These are phyloP conservation scores for Sylvia atricapilla DNA, from an alignment of 2,113 vertebrate genomes.

Conservation along the genomic window DNA sequence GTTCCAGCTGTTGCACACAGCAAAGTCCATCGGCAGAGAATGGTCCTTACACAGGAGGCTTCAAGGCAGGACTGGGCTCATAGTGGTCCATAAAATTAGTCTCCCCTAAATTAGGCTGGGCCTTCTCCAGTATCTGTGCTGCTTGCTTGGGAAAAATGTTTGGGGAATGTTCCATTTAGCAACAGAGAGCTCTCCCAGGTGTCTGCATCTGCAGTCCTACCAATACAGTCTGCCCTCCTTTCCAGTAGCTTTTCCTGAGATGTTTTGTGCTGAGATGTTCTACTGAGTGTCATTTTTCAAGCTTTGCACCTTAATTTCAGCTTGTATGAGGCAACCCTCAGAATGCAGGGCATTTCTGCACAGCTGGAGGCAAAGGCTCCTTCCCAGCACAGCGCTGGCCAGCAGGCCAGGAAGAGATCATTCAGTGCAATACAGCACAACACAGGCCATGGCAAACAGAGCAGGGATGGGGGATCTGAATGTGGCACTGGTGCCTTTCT, in stretches of 20 bases:
- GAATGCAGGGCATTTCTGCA: neutral
- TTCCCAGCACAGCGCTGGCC: fast-evolving
- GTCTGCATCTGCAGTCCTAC: neutral
- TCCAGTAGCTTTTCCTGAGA: neutral
- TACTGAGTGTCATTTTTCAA: neutral
- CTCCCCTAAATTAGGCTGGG: neutral
- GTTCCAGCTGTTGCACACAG: neutral
- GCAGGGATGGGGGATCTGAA: neutral
- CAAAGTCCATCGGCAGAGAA: neutral
- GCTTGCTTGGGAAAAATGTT: neutral
- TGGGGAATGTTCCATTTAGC: neutral
- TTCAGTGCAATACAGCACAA: fast-evolving
- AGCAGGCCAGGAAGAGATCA: neutral
- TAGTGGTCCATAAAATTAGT: neutral
- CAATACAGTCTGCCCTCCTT: neutral
- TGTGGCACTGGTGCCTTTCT: neutral
- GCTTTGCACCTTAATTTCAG: neutral
- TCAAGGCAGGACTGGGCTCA: neutral
- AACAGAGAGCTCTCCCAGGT: neutral
- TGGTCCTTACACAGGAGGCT: neutral
- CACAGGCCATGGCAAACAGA: neutral
- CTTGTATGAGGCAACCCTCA: neutral
- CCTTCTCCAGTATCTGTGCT: neutral
- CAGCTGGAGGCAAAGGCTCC: neutral
- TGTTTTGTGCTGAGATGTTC: neutral